Evolutionary conservation across 2,113 vertebrate genomes (phyloP).

Genomic region (Tonatia bakeri): DNA sequence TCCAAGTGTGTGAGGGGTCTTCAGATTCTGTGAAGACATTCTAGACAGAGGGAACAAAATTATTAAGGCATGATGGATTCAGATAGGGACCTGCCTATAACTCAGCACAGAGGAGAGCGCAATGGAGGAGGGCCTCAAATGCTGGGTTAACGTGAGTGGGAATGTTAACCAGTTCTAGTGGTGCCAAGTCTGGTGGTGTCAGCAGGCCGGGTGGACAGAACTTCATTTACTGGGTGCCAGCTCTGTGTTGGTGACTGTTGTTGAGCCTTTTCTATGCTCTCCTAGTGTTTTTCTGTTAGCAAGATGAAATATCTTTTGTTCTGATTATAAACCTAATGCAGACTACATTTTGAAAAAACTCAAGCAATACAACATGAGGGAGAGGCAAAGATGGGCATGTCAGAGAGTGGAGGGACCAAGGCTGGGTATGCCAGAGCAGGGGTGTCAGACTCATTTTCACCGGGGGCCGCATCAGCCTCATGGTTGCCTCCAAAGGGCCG

Average conservation of each 20-base stretch:
- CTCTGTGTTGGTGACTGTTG: not conserved
- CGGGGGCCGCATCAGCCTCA: too few relatives aligned
- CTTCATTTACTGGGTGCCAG: not conserved
- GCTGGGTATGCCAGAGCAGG: not conserved
- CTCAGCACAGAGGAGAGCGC: not conserved
- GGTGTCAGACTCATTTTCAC: too few relatives aligned
- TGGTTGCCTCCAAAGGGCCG: too few relatives aligned
- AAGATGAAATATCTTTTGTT: not conserved
- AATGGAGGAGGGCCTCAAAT: not conserved
- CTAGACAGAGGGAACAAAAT: not conserved
- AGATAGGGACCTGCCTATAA: too few relatives aligned
- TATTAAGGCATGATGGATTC: not conserved
- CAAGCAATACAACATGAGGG: not conserved
- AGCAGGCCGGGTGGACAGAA: not conserved
- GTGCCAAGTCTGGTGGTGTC: not conserved
- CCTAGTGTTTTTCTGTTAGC: not conserved
- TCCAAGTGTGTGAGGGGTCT: not conserved
- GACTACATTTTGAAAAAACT: not conserved
- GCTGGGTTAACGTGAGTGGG: not conserved
- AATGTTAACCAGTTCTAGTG: not conserved
- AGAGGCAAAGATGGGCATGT: not conserved
- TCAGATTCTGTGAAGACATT: not conserved
- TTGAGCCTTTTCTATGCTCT: not conserved
- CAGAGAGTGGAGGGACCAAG: not conserved
- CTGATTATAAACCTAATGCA: not conserved